A percentile compares a stretch with the other conserved stretches of the same genome.
These are phyloP conservation scores for Tupaia tana DNA, from an alignment of 2,113 vertebrate genomes.

Conservation along the genomic window DNA sequence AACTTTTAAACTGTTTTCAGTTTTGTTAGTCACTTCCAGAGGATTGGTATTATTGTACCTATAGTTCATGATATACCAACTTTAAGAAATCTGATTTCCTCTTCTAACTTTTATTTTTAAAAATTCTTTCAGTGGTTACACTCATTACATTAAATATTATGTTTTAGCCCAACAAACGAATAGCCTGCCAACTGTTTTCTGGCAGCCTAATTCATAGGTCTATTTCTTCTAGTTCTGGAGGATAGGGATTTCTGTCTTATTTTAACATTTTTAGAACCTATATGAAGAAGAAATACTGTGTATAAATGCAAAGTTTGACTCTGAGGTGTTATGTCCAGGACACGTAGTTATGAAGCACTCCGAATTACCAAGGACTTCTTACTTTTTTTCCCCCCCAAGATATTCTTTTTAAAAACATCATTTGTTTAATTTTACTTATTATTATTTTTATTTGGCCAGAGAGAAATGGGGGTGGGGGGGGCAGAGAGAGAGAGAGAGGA, in stretches of 20 bases:
- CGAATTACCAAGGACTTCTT: not conserved
- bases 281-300: not conserved
- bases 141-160: not conserved
- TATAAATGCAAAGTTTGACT: conserved; percentile 19
- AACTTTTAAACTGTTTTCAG: conserved; percentile 31
- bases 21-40: conserved; percentile 47
- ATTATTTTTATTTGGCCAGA: too few relatives aligned
- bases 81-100: not conserved
- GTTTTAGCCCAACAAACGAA: not conserved
- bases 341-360: conserved; percentile 3
- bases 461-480: too few relatives aligned
- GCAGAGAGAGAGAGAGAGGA: too few relatives aligned
- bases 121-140: not conserved
- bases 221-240: not conserved
- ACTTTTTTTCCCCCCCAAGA: too few relatives aligned
- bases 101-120: not conserved
- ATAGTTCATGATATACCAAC: not conserved
- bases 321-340: not conserved
- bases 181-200: not conserved
- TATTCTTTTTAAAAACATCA: too few relatives aligned
- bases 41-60: not conserved
- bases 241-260: conserved; percentile 14
- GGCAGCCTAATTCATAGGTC: not conserved
- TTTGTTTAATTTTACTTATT: too few relatives aligned
- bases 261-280: conserved; percentile 11